Conservation (phyloP, 2,888 invertebrate species). For the Eupithecia abbreviata region DNA sequence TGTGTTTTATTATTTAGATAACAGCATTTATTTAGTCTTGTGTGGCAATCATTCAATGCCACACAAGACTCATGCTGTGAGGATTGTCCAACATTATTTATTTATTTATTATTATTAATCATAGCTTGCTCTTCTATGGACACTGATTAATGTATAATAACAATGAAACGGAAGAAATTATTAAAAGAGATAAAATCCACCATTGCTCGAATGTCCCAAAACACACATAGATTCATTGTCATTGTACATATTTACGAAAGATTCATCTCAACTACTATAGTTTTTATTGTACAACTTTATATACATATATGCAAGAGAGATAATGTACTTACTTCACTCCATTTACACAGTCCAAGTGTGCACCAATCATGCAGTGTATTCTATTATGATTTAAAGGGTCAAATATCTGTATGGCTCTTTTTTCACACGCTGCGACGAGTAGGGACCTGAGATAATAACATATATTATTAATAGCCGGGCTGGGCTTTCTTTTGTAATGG, state of each 20-base stretch:
- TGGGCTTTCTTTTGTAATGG: neutral
- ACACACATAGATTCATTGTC: neutral
- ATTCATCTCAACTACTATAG: too few species aligned
- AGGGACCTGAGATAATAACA: constrained; percentile 85
- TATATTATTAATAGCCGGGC: neutral
- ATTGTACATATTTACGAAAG: neutral
- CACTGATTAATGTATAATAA: too few species aligned
- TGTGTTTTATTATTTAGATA: neutral
- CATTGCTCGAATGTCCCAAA: neutral
- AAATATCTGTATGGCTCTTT: constrained; percentile 92
- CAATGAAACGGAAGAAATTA: neutral
- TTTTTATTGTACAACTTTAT: neutral
- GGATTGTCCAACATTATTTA: too few species aligned
- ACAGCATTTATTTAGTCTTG: neutral
- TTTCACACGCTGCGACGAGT: constrained; percentile 95
- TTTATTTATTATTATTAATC: too few species aligned
- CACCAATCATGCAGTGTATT: constrained; percentile 89
- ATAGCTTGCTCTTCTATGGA: neutral
- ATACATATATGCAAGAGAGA: neutral
- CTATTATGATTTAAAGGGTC: constrained; percentile 92
- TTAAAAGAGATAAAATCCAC: neutral
- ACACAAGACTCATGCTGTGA: too few species aligned
- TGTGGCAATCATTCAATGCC: neutral
- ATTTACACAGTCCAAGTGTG: constrained; percentile 95
- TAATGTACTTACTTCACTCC: constrained; percentile 90